Conservation (phyloP, 2,888 invertebrate genomes). For the Parasteatoda lunata region DNA sequence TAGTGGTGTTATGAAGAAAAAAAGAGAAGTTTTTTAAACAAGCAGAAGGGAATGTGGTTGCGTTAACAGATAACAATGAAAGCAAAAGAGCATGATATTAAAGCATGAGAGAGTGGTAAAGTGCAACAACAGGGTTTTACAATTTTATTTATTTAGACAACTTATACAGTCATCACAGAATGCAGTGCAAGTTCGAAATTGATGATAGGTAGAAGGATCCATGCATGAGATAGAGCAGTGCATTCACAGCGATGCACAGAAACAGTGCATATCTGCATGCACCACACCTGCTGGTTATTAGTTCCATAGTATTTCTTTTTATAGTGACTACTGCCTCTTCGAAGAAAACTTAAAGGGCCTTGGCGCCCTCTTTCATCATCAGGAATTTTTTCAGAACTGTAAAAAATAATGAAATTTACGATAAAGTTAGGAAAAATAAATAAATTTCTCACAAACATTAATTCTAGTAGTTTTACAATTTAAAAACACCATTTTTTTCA, state of each 20-base stretch:
- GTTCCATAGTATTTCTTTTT: conserved; percentile 67
- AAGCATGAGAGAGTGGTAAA: conserved; percentile 61
- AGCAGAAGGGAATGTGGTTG: too few species aligned
- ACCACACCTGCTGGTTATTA: conserved; percentile 67
- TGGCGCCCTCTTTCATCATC: conserved; percentile 72
- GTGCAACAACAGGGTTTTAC: conserved; percentile 53
- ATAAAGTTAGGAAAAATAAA: background rate
- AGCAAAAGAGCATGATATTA: background rate
- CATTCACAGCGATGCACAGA: conserved; percentile 50
- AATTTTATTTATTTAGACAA: conserved; percentile 46
- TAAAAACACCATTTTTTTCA: too few species aligned
- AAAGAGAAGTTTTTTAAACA: background rate
- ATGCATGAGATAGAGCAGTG: conserved; percentile 53
- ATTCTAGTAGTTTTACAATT: background rate
- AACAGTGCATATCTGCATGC: conserved; percentile 35
- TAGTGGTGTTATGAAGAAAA: background rate
- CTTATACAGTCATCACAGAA: conserved; percentile 39
- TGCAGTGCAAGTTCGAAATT: conserved; percentile 54
- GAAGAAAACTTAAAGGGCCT: conserved; percentile 74
- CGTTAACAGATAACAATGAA: background rate
- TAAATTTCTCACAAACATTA: background rate
- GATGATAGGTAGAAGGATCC: conserved; percentile 50
- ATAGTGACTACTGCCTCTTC: conserved; percentile 74
- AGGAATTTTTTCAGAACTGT: conserved; percentile 73
- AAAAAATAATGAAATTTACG: conserved; percentile 27